These are phyloP conservation scores for Dromaius novaehollandiae DNA, from an alignment of 2,113 vertebrate species.

Conservation along the genomic window DNA sequence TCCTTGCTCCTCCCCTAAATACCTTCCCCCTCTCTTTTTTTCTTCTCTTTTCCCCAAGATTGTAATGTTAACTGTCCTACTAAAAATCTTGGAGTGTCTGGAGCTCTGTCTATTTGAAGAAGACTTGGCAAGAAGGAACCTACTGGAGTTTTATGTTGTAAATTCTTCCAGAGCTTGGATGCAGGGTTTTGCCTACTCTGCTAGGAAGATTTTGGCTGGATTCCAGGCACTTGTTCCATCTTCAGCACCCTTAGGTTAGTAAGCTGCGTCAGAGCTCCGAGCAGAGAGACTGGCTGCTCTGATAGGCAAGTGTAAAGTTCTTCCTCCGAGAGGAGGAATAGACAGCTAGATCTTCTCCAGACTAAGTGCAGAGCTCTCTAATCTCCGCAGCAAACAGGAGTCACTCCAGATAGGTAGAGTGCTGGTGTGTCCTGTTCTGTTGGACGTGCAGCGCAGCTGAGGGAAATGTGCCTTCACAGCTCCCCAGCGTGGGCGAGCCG, in stretches of 20 bases:
- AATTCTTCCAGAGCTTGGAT: background rate
- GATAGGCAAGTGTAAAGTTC: background rate
- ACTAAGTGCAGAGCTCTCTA: background rate
- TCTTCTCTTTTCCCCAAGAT: background rate
- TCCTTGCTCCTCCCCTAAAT: background rate
- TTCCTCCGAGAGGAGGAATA: background rate
- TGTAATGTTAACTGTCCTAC: background rate
- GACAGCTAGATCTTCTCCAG: background rate
- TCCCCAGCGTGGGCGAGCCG: background rate
- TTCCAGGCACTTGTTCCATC: background rate
- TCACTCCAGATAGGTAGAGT: background rate
- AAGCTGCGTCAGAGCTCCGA: background rate
- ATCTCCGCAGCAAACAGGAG: background rate
- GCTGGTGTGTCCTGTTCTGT: background rate
- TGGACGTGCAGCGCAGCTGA: background rate
- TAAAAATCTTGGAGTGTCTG: background rate
- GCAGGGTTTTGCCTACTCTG: background rate
- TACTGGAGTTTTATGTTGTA: background rate
- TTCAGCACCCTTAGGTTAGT: rapidly evolving
- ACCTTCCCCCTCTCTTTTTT: background rate
- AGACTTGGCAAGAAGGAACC: background rate
- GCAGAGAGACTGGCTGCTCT: background rate
- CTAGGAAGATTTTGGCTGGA: background rate
- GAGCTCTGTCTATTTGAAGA: background rate
- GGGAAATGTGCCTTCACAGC: background rate